Evolutionary conservation across 2,888 invertebrate species (phyloP), one percentile per base, ranked within the genome.

Genomic region (Nemotelus pantherinus): DNA sequence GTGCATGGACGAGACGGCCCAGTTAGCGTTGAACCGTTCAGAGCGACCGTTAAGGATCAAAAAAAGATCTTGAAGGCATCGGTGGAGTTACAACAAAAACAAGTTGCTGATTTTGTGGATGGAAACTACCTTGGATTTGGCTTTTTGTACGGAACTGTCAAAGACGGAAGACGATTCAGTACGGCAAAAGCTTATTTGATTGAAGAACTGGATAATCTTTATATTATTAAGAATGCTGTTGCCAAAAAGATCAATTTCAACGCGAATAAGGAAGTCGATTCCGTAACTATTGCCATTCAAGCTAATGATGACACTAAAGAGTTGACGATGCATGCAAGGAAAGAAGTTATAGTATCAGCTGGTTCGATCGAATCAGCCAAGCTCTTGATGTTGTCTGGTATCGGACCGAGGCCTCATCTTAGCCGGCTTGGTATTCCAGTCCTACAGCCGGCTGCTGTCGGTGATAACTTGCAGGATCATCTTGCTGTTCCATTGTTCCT

Each of bases 381-480:
- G 82, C 84, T 98, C n/a, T 89, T 98, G 45, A 93, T 97, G 93
- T 88, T 97, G 53, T 91, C 91, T 63, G 97, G 97, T 0, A 87
- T 97, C 1, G 95, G 95, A 3, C 93, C 94, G 0, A 88, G 87
- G 41, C 83, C 89, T 6, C 93, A 95, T 84, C 87, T 95, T 2
- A 83, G 89, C 80, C 90, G 93, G 82, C 88, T 92, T 3, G 92
- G 92, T 0, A 89, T 94, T 75, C 89, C 90, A 58, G 2, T 58
- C 2, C 43, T 58, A 3, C 65, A 68, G 7, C 44, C n/a, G 43
- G 44, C 55, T 9, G 25, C 65, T 2, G 76, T 77, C 5, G 76
- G 76, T 25, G 58, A 68, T 3, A 68, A 68, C 39, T 47, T 77
- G 25, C 67, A 67, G 25, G 76, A 77, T 58, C 67, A 77, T n/a